Conservation (phyloP, 1,140 invertebrate species). For the Magallana angulata region DNA sequence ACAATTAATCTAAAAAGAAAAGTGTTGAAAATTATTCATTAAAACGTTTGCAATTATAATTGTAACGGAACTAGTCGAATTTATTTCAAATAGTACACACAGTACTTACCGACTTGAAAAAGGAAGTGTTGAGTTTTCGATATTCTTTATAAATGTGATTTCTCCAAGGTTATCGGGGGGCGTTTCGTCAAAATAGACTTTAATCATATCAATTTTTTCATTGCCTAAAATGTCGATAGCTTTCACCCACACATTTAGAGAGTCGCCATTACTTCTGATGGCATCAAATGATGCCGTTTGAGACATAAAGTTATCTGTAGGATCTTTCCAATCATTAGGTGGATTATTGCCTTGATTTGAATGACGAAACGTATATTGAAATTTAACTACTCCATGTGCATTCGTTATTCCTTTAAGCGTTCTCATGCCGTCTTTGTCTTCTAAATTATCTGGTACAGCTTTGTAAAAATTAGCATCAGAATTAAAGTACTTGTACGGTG, state of each 20-base stretch:
- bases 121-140: constrained; percentile 29
- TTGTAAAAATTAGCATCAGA: constrained; percentile 43
- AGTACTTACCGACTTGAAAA: constrained; percentile 39
- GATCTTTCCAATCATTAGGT: background rate
- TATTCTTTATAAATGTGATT: background rate
- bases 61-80: too few relatives aligned
- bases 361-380: constrained; percentile 11
- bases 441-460: background rate
- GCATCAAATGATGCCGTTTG: constrained; percentile 26
- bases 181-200: constrained; percentile 49
- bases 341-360: background rate
- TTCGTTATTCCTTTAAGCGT: constrained; percentile 49
- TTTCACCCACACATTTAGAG: constrained; percentile 50
- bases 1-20: background rate
- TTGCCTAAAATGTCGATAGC: constrained; percentile 52
- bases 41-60: too few relatives aligned
- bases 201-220: constrained; percentile 14
- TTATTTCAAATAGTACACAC: too few relatives aligned
- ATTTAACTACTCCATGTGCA: constrained; percentile 55
- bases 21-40: too few relatives aligned
- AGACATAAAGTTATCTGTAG: background rate
- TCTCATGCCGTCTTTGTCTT: constrained; percentile 56
- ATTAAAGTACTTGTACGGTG: constrained; percentile 44
- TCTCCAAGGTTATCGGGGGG: background rate
- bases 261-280: constrained; percentile 30